Evolutionary conservation across 2,797 vertebrate genomes (phyloP).

Genomic region (Alcedo quadribrachys): DNA sequence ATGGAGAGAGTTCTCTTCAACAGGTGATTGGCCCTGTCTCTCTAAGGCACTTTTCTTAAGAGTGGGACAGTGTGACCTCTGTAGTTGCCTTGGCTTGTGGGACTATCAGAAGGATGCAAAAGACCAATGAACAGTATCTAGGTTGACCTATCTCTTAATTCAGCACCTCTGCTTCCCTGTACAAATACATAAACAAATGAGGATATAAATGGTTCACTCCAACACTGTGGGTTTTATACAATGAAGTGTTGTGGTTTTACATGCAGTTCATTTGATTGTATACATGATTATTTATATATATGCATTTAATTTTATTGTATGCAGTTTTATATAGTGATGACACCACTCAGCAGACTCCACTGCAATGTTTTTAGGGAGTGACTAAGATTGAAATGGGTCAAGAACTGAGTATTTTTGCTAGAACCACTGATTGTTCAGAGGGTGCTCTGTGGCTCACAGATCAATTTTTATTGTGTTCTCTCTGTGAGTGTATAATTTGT

Average conservation of each 20-base stretch:
- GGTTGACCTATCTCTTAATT: neutral
- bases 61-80: neutral
- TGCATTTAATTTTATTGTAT: neutral
- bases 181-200: neutral
- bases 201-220: neutral
- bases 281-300: neutral
- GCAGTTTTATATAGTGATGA: neutral
- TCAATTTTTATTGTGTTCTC: neutral
- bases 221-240: neutral
- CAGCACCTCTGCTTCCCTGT: neutral
- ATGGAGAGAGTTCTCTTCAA: neutral
- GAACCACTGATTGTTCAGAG: neutral
- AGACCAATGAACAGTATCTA: neutral
- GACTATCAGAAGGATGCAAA: neutral
- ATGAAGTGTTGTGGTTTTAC: neutral
- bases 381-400: fast-evolving
- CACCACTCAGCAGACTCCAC: neutral
- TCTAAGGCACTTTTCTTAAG: neutral
- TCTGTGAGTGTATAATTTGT: neutral
- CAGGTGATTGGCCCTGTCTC: neutral
- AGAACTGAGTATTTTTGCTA: neutral
- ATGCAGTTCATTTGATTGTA: neutral
- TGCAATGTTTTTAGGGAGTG: neutral
- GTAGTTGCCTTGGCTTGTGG: neutral
- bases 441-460: neutral